phyloP scores from a whole-genome alignment of 2,888 invertebrate species.

The Subacronicta megacephala region DNA sequence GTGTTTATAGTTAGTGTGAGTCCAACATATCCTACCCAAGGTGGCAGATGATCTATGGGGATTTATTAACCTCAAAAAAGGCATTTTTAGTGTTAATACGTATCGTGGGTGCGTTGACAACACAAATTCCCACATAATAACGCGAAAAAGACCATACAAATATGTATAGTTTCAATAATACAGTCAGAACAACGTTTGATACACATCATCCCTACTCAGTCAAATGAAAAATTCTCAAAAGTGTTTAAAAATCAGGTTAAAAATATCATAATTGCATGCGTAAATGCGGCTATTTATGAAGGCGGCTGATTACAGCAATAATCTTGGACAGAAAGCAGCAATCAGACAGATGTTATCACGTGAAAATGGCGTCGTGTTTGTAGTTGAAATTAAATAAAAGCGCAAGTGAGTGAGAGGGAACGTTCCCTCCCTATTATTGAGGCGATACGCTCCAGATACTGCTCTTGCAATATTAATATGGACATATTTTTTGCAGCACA shows the following conservation, averaged over 20 bases:
- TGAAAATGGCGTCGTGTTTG: constrained; percentile 34
- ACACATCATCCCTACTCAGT: background rate
- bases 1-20: too few species aligned
- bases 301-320: constrained; percentile 14
- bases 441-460: constrained; percentile 36
- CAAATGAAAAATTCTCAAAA: background rate
- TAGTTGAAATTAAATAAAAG: constrained; percentile 28
- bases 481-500: constrained; percentile 19
- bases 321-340: constrained; percentile 8
- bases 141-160: too few species aligned
- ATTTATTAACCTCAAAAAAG: too few species aligned
- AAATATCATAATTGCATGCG: constrained; percentile 27
- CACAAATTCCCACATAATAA: too few species aligned
- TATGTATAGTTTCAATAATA: too few species aligned
- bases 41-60: too few species aligned
- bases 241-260: constrained; percentile 8
- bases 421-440: constrained; percentile 26
- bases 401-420: constrained; percentile 35
- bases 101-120: too few species aligned
- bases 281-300: constrained; percentile 8
- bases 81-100: too few species aligned
- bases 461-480: constrained; percentile 6
- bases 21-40: too few species aligned
- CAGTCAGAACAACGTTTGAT: background rate
- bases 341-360: constrained; percentile 31